These are phyloP conservation scores for Electrona antarctica DNA, from an alignment of 2,113 vertebrate genomes.

Conservation along the genomic window DNA sequence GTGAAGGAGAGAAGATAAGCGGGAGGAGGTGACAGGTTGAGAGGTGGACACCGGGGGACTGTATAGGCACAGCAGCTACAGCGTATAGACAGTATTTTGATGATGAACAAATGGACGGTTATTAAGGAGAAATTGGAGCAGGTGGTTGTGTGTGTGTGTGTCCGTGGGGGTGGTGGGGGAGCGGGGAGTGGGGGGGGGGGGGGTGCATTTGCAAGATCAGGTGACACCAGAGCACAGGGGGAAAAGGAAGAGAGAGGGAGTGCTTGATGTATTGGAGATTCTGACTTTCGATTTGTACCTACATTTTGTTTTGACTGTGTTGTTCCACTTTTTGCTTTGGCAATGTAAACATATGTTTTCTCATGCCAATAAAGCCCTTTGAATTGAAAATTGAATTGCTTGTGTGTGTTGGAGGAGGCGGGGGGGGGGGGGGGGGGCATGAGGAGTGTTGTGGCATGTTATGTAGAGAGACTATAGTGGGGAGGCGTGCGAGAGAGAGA, in stretches of 20 bases:
- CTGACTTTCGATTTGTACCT: too few species aligned
- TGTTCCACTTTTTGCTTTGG: too few species aligned
- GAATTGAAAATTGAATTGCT: too few species aligned
- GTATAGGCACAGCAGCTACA: neutral
- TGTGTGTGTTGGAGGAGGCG: neutral
- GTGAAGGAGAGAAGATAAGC: conserved; percentile 34
- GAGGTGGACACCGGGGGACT: conserved; percentile 41
- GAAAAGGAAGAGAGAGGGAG: conserved; percentile 17
- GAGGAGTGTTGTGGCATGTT: conserved; percentile 17
- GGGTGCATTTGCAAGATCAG: conserved; percentile 47
- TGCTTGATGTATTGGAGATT: too few species aligned
- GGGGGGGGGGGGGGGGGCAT: conserved; percentile 10
- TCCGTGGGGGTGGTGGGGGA: neutral
- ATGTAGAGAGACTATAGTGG: neutral
- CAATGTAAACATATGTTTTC: too few species aligned
- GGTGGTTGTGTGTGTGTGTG: conserved; percentile 11
- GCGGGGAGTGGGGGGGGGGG: conserved; percentile 15
- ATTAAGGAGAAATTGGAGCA: conserved; percentile 34
- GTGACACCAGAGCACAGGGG: conserved; percentile 26
- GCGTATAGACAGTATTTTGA: conserved; percentile 33
- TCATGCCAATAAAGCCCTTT: too few species aligned
- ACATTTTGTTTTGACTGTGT: too few species aligned
- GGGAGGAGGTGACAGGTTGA: conserved; percentile 34
- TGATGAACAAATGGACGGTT: conserved; percentile 6
- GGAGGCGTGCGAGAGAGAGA: conserved; percentile 38